A percentile compares a stretch with the other conserved stretches of the same genome.
These are phyloP conservation scores for Lycopodina hypogea DNA, from an alignment of 37 sponge, comb jelly and placozoan species.

Conservation along the genomic window DNA sequence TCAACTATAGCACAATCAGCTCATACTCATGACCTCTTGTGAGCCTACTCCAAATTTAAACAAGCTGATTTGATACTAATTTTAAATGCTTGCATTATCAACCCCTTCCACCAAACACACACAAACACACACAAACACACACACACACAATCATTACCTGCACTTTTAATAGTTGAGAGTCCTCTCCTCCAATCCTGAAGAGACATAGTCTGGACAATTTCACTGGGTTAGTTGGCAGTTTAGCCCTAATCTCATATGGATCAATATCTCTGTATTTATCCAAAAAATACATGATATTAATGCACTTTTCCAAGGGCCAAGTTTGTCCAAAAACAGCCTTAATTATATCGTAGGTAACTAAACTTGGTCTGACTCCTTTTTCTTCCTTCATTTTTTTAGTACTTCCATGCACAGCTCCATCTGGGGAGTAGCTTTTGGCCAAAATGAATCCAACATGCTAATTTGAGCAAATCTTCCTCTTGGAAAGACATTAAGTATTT, in stretches of 20 bases:
- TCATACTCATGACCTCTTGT: no score
- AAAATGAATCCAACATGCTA: slow-evolving; percentile 75
- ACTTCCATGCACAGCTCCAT: slow-evolving; percentile 78
- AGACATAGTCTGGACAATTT: slow-evolving; percentile 54
- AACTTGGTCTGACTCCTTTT: slow-evolving; percentile 75
- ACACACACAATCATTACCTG: no score
- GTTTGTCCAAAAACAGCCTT: slow-evolving; percentile 76
- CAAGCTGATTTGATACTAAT: no score
- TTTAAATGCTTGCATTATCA: no score
- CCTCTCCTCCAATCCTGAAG: slow-evolving; percentile 40
- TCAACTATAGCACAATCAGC: no score
- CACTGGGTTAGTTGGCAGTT: slow-evolving; percentile 42
- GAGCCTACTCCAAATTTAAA: no score
- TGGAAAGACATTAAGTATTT: slow-evolving; percentile 78
- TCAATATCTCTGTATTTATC: slow-evolving; percentile 69
- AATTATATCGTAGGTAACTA: slow-evolving; percentile 61
- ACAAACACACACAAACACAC: no score
- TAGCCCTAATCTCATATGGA: slow-evolving; percentile 63
- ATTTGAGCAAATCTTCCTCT: slow-evolving; percentile 67
- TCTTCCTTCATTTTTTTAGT: slow-evolving; percentile 89
- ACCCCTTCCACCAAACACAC: no score
- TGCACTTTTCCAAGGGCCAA: slow-evolving; percentile 82
- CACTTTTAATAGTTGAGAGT: slow-evolving; percentile 33
- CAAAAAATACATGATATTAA: slow-evolving; percentile 82
- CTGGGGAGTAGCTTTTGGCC: slow-evolving; percentile 85